Evolutionary conservation across 1,140 invertebrate genomes (phyloP).

Genomic region (Zaprionus gabonicus): DNA sequence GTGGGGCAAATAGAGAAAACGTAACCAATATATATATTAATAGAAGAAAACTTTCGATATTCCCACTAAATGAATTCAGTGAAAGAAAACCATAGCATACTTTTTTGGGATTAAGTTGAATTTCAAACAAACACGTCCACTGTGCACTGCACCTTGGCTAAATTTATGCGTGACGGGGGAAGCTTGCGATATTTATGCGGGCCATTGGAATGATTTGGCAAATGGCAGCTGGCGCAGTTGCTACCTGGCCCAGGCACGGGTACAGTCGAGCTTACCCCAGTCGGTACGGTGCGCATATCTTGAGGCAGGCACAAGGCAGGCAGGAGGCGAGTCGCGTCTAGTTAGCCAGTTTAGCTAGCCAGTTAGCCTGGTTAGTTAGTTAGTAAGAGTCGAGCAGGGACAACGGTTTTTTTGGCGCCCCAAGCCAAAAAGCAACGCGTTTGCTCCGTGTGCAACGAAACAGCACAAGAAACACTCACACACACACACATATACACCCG

Average conservation of each 20-base stretch:
- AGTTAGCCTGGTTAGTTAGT: constrained; percentile 52
- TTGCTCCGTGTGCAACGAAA: constrained; percentile 79
- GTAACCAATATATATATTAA: not conserved
- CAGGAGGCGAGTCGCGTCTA: constrained; percentile 21
- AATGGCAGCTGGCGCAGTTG: constrained; percentile 45
- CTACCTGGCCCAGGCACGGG: constrained; percentile 38
- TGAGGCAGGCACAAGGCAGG: constrained; percentile 27
- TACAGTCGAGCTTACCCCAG: constrained; percentile 50
- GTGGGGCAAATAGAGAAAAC: not conserved
- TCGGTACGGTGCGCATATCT: constrained; percentile 23
- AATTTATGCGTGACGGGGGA: constrained; percentile 11
- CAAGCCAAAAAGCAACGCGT: constrained; percentile 78
- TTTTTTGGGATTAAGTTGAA: not conserved
- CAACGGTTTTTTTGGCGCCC: constrained; percentile 81
- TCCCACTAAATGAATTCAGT: too few species aligned
- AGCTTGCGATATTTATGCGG: constrained; percentile 28
- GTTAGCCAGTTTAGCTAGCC: constrained; percentile 10
- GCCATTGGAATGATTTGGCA: constrained; percentile 41
- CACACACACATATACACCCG: constrained; percentile 1
- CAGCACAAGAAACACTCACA: constrained; percentile 15
- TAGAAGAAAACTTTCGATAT: not conserved
- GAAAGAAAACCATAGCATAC: not conserved
- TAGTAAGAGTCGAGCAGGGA: constrained; percentile 71
- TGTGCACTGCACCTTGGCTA: not conserved
- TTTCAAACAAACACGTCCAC: not conserved